phyloP scores from a whole-genome alignment of 2,888 invertebrate species.

The Laothoe populi region DNA sequence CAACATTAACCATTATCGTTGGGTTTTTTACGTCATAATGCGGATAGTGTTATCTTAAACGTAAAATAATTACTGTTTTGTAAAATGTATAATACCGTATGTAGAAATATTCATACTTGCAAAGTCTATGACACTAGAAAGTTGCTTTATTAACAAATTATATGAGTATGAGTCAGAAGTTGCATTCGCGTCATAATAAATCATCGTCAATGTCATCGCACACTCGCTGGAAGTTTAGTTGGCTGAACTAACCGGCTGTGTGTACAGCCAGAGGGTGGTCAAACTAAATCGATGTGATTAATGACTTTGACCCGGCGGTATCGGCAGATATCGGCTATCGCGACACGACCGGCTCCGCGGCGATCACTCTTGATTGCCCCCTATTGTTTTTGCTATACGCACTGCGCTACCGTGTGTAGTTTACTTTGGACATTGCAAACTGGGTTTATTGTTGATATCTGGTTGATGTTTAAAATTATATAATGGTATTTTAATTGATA shows the following conservation, averaged over 20 bases:
- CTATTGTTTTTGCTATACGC: constrained; percentile 40
- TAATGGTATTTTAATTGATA: background rate
- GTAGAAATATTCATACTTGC: too few species aligned
- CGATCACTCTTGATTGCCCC: constrained; percentile 44
- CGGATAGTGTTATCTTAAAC: too few species aligned
- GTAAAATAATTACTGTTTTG: too few species aligned
- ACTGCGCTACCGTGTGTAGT: constrained; percentile 33
- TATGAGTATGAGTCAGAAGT: background rate
- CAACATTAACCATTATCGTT: too few species aligned
- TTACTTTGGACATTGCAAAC: background rate
- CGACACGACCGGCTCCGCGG: constrained; percentile 32
- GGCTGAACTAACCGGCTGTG: constrained; percentile 27
- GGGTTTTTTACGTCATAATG: too few species aligned
- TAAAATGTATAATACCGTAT: too few species aligned
- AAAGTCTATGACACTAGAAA: too few species aligned
- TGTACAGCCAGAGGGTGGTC: constrained; percentile 38
- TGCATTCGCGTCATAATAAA: background rate
- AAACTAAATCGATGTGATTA: constrained; percentile 58
- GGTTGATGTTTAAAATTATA: background rate
- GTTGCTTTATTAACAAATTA: too few species aligned
- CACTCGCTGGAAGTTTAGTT: constrained; percentile 22
- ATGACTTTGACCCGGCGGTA: constrained; percentile 53
- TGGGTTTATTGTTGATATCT: background rate
- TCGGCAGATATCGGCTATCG: constrained; percentile 44
- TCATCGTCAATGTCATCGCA: constrained; percentile 2